Base-by-base conservation (phyloP, 64 coral and sea anemone species). In the Montipora cactus region DNA sequence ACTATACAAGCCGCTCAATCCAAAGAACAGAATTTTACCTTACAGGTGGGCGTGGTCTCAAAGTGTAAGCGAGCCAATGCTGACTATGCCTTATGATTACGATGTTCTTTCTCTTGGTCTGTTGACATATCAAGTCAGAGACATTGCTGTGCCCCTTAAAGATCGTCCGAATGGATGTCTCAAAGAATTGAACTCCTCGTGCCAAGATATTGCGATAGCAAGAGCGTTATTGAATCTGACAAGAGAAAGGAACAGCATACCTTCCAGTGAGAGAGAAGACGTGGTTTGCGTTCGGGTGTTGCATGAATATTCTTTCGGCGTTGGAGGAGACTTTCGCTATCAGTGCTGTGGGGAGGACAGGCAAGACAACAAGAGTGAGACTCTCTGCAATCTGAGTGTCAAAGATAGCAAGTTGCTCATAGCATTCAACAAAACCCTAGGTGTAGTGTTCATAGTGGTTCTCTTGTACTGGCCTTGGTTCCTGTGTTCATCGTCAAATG, bases 201-300 rank as follows among this genome's bases (percentile, higher is more conserved):
- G 76, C 48, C 76, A 71, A 28, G 89, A 80, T 28, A 21, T 80
- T 45, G 76, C 52, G 48, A 90, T 78, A 57, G 58, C 89, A 11
- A 52, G 75, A 15, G 77, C 77, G 61, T 13, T 90, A 76, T 49
- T 81, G 77, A 12, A 69, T 44, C 1, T 90, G n/a, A 64, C 89
- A 20, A 80, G 46, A 62, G 58, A 89, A 15, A 79, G 20, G 48
- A 13, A 13, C 16, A 48, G 67, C 15, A 52, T 49, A 71, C 14
- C 10, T 9, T 47, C 21, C 9, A 53, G 25, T 67, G 67, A 45
- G 15, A 68, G 67, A 47, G 19, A 78, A 44, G 76, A 46, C 22
- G 89, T 90, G 9, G 89, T 90, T 48, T 90, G 89, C 59, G 79
- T 90, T 68, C 52, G 89, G 68, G 25, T 90, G n/a, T 79, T 90